A percentile compares a stretch with the other conserved stretches of the same genome.
Conservation (phyloP, 1,140 invertebrate species). For the Lepidurus couesii region DNA sequence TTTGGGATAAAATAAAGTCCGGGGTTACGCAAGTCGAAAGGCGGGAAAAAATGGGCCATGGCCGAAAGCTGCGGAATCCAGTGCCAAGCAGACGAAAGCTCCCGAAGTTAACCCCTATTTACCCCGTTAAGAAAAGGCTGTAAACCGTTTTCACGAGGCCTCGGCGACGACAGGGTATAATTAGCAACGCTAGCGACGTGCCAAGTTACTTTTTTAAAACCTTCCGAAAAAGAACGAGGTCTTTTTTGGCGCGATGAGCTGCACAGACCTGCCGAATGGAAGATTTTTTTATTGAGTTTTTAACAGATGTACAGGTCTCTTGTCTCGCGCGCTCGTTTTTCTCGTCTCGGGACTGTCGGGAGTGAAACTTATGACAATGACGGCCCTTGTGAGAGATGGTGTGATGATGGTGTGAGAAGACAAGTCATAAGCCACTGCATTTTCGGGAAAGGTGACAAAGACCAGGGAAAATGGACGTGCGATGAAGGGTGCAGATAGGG, state of each 20-base stretch:
- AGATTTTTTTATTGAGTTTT: neutral
- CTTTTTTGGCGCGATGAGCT: neutral
- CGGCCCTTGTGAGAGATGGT: no score
- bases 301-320: no score
- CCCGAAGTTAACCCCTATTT: conserved; percentile 5
- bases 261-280: neutral
- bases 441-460: neutral
- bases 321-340: no score
- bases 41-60: neutral
- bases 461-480: neutral
- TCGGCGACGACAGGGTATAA: conserved; percentile 20
- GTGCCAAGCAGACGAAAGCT: neutral
- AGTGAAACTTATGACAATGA: no score
- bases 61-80: neutral
- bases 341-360: no score
- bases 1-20: neutral
- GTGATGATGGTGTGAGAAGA: neutral
- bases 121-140: conserved; percentile 14
- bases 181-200: conserved; percentile 20
- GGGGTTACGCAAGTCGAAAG: neutral
- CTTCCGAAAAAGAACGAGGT: neutral
- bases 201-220: neutral
- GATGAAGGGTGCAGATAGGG: neutral
- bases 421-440: neutral
- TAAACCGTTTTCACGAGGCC: conserved; percentile 8